Evolutionary conservation across 2,888 invertebrate genomes (phyloP).

Genomic region (Drosophila atroscutellata): DNA sequence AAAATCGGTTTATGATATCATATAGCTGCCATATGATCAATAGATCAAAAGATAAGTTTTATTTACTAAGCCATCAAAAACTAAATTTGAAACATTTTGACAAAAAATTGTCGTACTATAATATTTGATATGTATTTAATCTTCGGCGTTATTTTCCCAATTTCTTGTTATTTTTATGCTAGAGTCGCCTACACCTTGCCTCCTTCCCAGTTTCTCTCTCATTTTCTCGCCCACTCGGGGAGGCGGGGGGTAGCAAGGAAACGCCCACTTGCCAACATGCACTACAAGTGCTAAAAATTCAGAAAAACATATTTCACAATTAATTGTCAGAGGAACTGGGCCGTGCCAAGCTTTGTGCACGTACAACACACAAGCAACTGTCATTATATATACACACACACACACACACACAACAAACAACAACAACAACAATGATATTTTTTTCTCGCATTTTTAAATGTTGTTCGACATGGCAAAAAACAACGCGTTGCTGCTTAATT

Average conservation of each 20-base stretch:
- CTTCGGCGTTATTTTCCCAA: not conserved
- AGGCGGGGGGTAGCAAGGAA: not conserved
- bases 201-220: not conserved
- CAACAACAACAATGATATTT: constrained; percentile 25
- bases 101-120: not conserved
- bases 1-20: not conserved
- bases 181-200: not conserved
- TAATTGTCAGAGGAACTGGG: constrained; percentile 73
- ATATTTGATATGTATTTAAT: not conserved
- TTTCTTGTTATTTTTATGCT: not conserved
- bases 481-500: constrained; percentile 79
- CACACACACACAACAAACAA: not conserved
- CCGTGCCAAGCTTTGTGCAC: constrained; percentile 39
- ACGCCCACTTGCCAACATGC: constrained; percentile 74
- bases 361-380: constrained; percentile 21
- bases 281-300: constrained; percentile 79
- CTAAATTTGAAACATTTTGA: not conserved
- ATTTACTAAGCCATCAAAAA: not conserved
- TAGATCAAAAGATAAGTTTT: not conserved
- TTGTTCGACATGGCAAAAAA: constrained; percentile 80
- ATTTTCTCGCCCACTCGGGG: constrained; percentile 42
- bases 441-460: constrained; percentile 73
- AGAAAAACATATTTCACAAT: constrained; percentile 80
- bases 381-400: constrained; percentile 36
- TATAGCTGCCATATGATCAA: not conserved